phyloP scores from a whole-genome alignment of 2,888 invertebrate genomes.

The Panzeria rudis region DNA sequence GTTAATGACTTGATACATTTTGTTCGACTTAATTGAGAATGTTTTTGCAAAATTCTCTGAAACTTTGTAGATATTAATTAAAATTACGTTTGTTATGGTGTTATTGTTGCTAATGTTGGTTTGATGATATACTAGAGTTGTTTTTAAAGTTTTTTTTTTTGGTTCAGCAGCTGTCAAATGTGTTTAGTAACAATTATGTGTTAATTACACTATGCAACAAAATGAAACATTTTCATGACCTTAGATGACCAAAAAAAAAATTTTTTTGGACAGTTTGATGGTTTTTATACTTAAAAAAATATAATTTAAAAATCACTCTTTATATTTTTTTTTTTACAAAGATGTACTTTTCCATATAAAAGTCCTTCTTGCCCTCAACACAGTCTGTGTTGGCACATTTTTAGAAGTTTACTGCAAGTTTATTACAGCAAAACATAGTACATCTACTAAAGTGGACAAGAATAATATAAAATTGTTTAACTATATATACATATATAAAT shows the following conservation, averaged over 20 bases:
- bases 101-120: slow-evolving; percentile 13
- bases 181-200: slow-evolving; percentile 61
- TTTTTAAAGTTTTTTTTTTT: background rate
- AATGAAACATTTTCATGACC: too few relatives aligned
- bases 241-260: too few relatives aligned
- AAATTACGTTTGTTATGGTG: slow-evolving; percentile 4
- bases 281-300: too few relatives aligned
- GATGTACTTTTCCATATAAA: background rate
- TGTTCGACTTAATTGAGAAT: too few relatives aligned
- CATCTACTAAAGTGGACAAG: background rate
- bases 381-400: too few relatives aligned
- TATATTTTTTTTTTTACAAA: background rate
- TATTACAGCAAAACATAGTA: too few relatives aligned
- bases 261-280: too few relatives aligned
- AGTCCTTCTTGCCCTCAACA: too few relatives aligned
- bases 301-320: too few relatives aligned
- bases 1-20: slow-evolving; percentile 4
- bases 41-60: background rate
- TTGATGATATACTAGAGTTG: background rate
- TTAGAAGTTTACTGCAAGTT: too few relatives aligned
- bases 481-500: background rate
- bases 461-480: too few relatives aligned
- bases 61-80: slow-evolving; percentile 62
- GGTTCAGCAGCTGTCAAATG: slow-evolving; percentile 37
- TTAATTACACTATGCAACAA: too few relatives aligned